A percentile compares a stretch with the other conserved stretches of the same genome.
Conservation (phyloP, 2,113 vertebrate genomes). For the Carassius gibelio region DNA sequence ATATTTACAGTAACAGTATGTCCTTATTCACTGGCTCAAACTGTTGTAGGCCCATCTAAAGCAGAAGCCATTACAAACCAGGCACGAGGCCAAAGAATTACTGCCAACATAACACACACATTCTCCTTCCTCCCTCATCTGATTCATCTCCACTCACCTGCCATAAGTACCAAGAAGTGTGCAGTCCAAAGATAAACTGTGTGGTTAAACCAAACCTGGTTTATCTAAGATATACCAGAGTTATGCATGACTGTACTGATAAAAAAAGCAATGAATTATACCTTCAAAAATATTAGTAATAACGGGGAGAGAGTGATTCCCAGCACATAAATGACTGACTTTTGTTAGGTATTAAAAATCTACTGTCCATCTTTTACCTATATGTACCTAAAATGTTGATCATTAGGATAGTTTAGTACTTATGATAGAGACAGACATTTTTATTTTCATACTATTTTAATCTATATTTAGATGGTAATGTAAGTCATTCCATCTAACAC, state of each 20-base stretch:
- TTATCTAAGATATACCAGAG: slow-evolving; percentile 13
- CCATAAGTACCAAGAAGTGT: slow-evolving; percentile 15
- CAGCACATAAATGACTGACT: too few species aligned
- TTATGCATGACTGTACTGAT: slow-evolving; percentile 4
- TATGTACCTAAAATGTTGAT: neutral
- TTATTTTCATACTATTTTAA: neutral
- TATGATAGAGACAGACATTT: neutral
- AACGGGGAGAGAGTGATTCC: too few species aligned
- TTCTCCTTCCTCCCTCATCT: neutral
- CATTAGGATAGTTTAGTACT: neutral
- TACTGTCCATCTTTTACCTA: neutral
- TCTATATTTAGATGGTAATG: neutral
- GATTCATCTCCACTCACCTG: slow-evolving; percentile 22
- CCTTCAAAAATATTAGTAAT: too few species aligned
- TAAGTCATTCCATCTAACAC: neutral
- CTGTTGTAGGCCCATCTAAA: neutral
- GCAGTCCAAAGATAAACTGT: slow-evolving; percentile 19
- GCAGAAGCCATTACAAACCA: slow-evolving; percentile 10
- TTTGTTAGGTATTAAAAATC: neutral
- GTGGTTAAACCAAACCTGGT: slow-evolving; percentile 22
- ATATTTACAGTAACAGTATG: slow-evolving; percentile 24
- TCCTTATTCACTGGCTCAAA: slow-evolving; percentile 19
- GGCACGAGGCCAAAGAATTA: neutral
- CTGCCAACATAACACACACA: neutral
- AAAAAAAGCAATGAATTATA: too few species aligned